Evolutionary conservation across 2,113 vertebrate genomes (phyloP).

Genomic region (Pangasianodon hypophthalmus): DNA sequence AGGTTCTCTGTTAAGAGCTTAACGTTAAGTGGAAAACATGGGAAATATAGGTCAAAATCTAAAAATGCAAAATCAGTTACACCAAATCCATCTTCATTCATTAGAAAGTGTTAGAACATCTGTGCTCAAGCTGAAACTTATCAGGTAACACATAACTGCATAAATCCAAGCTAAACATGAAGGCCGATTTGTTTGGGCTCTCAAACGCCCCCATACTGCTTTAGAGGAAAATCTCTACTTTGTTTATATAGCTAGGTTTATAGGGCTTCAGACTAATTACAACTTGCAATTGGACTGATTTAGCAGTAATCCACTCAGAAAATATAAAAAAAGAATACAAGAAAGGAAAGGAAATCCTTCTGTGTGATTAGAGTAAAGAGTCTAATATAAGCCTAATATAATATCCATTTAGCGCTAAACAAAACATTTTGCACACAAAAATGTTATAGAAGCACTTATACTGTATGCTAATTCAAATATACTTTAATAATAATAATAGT

Average conservation of each 20-base stretch:
- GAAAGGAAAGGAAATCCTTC: slow-evolving; percentile 28
- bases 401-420: neutral
- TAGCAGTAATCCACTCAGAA: slow-evolving; percentile 61
- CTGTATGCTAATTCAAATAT: neutral
- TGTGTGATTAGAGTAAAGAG: neutral
- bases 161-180: slow-evolving; percentile 69
- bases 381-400: neutral
- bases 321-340: slow-evolving; percentile 44
- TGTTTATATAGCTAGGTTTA: slow-evolving; percentile 70
- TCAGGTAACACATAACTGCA: slow-evolving; percentile 65
- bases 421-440: neutral
- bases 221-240: slow-evolving; percentile 62
- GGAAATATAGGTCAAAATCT: neutral
- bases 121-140: slow-evolving; percentile 62
- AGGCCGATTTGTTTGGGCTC: slow-evolving; percentile 61
- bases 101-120: slow-evolving; percentile 48
- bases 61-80: neutral
- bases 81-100: neutral
- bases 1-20: neutral
- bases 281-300: slow-evolving; percentile 63
- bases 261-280: slow-evolving; percentile 64
- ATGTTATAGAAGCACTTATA: neutral
- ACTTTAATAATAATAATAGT: neutral
- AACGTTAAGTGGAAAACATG: neutral
- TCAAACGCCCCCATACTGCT: slow-evolving; percentile 60